Conservation (phyloP, 2,113 vertebrate species). For the Nettapus auritus region DNA sequence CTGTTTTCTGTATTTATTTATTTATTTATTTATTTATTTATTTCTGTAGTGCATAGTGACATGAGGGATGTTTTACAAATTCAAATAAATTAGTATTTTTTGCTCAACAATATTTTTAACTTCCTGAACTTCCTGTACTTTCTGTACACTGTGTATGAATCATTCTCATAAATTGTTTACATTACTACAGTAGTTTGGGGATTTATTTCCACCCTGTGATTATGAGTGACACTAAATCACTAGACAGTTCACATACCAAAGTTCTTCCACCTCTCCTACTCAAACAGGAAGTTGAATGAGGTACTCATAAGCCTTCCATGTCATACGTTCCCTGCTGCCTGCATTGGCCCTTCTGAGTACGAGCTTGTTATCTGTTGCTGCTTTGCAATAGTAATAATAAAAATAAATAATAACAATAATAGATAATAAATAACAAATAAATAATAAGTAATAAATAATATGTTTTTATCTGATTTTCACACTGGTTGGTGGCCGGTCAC, state of each 20-base stretch:
- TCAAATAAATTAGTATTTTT: not conserved
- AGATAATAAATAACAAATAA: too few relatives aligned
- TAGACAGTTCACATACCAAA: not conserved
- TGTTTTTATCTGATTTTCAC: too few relatives aligned
- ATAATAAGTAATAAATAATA: too few relatives aligned
- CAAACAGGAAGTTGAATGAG: not conserved
- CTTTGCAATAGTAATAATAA: not conserved
- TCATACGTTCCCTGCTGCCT: not conserved
- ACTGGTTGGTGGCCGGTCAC: too few relatives aligned
- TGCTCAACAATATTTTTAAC: not conserved
- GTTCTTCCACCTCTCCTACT: not conserved
- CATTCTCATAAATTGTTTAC: rapidly evolving
- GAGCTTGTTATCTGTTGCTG: not conserved
- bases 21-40: not conserved
- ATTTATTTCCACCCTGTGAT: not conserved
- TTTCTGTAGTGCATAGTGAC: not conserved
- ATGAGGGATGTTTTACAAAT: too few relatives aligned
- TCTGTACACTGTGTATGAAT: not conserved
- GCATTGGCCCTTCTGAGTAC: not conserved
- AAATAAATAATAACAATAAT: too few relatives aligned
- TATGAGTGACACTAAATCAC: not conserved
- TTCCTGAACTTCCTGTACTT: not conserved
- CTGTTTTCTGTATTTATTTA: not conserved
- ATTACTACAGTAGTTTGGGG: not conserved
- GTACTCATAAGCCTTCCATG: not conserved